These are phyloP conservation scores for Apotomis capreana DNA, from an alignment of 2,888 invertebrate genomes.

Conservation along the genomic window DNA sequence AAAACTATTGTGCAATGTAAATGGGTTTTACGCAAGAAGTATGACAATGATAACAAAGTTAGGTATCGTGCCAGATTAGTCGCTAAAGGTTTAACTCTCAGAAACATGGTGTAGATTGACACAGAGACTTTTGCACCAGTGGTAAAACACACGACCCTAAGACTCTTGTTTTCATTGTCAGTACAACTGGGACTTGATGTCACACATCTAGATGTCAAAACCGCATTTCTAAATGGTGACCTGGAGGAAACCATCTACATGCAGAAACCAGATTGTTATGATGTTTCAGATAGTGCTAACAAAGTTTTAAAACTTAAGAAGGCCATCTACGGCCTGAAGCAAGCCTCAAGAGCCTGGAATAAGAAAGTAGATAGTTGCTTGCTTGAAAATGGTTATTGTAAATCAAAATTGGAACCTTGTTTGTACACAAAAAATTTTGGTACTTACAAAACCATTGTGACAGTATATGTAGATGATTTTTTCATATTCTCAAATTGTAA, in stretches of 20 bases:
- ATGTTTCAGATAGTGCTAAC: neutral
- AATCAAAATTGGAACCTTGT: slow-evolving; percentile 9
- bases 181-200: neutral
- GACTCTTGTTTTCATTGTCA: slow-evolving; percentile 33
- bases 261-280: slow-evolving; percentile 21
- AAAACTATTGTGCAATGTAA: slow-evolving; percentile 12
- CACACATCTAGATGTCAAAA: slow-evolving; percentile 28
- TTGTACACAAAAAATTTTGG: neutral
- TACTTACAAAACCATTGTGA: slow-evolving; percentile 2
- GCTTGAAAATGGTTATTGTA: neutral
- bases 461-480: slow-evolving; percentile 7
- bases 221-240: slow-evolving; percentile 29
- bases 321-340: slow-evolving; percentile 20
- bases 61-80: slow-evolving; percentile 38
- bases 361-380: slow-evolving; percentile 15
- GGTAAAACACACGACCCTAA: slow-evolving; percentile 26
- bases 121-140: slow-evolving; percentile 37
- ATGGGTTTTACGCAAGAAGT: slow-evolving; percentile 32
- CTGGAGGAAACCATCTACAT: slow-evolving; percentile 18
- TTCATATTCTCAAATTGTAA: neutral
- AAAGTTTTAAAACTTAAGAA: slow-evolving; percentile 16
- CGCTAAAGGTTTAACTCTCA: slow-evolving; percentile 36
- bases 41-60: slow-evolving; percentile 33
- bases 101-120: slow-evolving; percentile 30
- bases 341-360: slow-evolving; percentile 14